These are phyloP conservation scores for Sebastes fasciatus DNA, from an alignment of 2,113 vertebrate species.

Conservation along the genomic window DNA sequence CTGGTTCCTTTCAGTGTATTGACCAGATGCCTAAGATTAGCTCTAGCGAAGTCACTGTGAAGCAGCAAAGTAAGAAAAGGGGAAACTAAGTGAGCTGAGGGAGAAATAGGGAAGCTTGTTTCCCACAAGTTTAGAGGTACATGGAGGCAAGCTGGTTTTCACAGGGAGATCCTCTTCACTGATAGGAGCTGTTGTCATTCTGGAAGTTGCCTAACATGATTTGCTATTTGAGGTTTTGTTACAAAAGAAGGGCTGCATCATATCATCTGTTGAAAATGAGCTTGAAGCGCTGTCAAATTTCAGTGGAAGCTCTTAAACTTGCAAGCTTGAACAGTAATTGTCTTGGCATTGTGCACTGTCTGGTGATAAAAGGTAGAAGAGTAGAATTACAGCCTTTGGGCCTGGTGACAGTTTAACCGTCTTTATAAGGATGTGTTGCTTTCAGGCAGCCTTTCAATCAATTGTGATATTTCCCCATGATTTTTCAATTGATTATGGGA, in stretches of 20 bases:
- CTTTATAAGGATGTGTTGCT: not conserved
- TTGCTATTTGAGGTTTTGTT: conserved; percentile 53
- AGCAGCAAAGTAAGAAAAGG: conserved; percentile 69
- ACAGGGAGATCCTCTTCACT: conserved; percentile 48
- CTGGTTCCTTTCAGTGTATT: conserved; percentile 26
- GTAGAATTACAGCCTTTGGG: conserved; percentile 36
- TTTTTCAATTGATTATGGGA: not conserved
- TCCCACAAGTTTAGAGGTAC: conserved; percentile 45
- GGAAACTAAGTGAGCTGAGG: conserved; percentile 47
- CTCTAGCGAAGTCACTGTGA: conserved; percentile 73
- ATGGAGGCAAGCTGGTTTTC: conserved; percentile 48
- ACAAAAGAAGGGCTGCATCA: conserved; percentile 39
- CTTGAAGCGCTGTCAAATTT: not conserved
- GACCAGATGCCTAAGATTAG: conserved; percentile 34
- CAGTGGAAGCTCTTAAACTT: not conserved
- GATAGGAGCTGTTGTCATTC: conserved; percentile 56
- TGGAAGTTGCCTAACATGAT: conserved; percentile 56
- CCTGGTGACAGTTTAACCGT: conserved; percentile 14
- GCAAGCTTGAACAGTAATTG: not conserved
- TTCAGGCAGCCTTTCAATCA: conserved; percentile 6
- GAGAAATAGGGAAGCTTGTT: conserved; percentile 59
- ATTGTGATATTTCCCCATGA: not conserved
- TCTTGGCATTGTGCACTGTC: conserved; percentile 1
- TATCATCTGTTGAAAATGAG: conserved; percentile 25
- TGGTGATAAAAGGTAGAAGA: not conserved